Base-by-base conservation (phyloP, 1,140 invertebrate species). In the Oncopodura yosiiana region DNA sequence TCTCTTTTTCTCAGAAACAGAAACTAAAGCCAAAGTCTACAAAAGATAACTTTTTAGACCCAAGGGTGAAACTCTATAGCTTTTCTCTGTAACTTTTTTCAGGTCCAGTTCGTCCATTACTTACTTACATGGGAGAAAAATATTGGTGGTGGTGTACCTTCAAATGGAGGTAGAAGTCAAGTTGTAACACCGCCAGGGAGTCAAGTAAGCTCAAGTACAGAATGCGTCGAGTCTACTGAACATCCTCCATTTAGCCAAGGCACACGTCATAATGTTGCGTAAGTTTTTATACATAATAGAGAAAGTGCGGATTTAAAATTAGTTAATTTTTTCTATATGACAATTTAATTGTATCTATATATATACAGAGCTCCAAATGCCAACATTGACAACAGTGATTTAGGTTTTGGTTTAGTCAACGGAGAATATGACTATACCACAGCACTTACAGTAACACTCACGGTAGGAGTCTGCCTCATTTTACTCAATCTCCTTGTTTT, bases 401-500 rank as follows among this genome's bases (percentile, higher is more conserved):
- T 39, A 4, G 42, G 36, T 34, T 21, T 23, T 16, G 34, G 34
- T 8, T 43, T 46, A 45, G 32, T 36, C 1, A 49, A 45, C 9
- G 65, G 62, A 11, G 56, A 65, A 3, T 62, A 87, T 63, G 86
- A 83, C 29, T 91, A 91, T 69, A 90, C 86, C 0, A 90, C 88
- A 0, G 88, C 87, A 0, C 72, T 94, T 1, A 87, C 85, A n/a
- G 83, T 94, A 3, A 94, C 90, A 0, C 88, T 95, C 49, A 88
- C 87, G 0, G 86, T 95, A 2, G 93, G 93, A 0, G 91, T 75
- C 56, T 74, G 74, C 16, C 67, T 79, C 6, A 75, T 97, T 3
- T 76, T 95, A 8, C 76, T 96, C 2, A 96, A 97, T 69, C 81
- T 94, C 6, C 75, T 95, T 1, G 92, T 96, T 45, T 94, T 95